phyloP scores from a whole-genome alignment of 2,888 invertebrate species.

The Drosophila bunnanda region DNA sequence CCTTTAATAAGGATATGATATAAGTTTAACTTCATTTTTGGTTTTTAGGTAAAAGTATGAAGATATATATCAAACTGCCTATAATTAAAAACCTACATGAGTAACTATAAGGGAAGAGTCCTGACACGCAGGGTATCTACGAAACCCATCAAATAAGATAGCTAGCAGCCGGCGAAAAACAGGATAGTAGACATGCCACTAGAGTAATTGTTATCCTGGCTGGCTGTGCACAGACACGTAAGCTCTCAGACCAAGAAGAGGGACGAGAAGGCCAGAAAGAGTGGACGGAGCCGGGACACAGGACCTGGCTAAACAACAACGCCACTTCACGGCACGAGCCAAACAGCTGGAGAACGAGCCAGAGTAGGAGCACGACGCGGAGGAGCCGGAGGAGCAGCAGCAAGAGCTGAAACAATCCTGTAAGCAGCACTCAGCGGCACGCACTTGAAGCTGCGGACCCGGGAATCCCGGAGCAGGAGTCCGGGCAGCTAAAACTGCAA shows the following conservation, averaged over 20 bases:
- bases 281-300: slow-evolving; percentile 1
- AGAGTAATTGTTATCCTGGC: slow-evolving; percentile 81
- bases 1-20: not conserved
- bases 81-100: not conserved
- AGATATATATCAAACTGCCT: not conserved
- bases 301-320: slow-evolving; percentile 55
- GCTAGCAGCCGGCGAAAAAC: slow-evolving; percentile 8
- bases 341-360: slow-evolving; percentile 37
- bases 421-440: slow-evolving; percentile 77
- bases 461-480: slow-evolving; percentile 11
- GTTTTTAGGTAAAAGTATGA: not conserved
- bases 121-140: not conserved
- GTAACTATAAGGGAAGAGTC: not conserved
- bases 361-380: slow-evolving; percentile 5
- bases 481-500: slow-evolving; percentile 71
- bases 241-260: slow-evolving; percentile 48
- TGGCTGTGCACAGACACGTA: slow-evolving; percentile 79
- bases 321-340: slow-evolving; percentile 62
- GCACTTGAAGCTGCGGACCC: slow-evolving; percentile 59
- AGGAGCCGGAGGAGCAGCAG: slow-evolving; percentile 26
- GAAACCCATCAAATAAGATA: slow-evolving; percentile 20
- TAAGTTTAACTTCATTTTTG: not conserved
- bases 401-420: slow-evolving; percentile 50
- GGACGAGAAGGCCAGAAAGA: slow-evolving; percentile 10
- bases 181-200: slow-evolving; percentile 60